A percentile compares a stretch with the other conserved stretches of the same genome.
phyloP scores from a whole-genome alignment of 2,113 vertebrate genomes.

The Protobothrops flavoviridis region DNA sequence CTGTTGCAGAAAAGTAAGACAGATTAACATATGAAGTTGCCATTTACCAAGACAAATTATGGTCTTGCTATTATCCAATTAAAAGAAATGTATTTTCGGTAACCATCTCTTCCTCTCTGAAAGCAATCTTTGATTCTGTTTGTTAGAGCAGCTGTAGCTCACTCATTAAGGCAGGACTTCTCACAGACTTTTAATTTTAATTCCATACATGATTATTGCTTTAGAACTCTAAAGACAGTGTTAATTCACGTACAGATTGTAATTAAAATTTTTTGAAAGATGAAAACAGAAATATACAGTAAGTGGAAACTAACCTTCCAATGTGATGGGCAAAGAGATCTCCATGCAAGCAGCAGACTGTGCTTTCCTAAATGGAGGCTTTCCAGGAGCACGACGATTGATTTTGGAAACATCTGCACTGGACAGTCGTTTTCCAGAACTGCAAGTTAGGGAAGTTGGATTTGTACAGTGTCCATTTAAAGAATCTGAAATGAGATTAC shows the following conservation, averaged over 20 bases:
- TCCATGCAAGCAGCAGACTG: conserved; percentile 99
- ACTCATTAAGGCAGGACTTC: background rate
- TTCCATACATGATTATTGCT: conserved; percentile 27
- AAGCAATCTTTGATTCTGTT: background rate
- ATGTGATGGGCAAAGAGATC: conserved; percentile 94
- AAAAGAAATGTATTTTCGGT: background rate
- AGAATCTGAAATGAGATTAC: conserved; percentile 84
- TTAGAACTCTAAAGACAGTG: conserved; percentile 15
- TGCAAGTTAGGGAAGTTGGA: conserved; percentile 88
- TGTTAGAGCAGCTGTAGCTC: background rate
- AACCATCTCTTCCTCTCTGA: background rate
- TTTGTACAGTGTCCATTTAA: conserved; percentile 98
- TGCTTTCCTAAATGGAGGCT: conserved; percentile 97
- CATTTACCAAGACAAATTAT: background rate
- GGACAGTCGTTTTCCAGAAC: conserved; percentile 86
- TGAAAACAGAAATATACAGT: background rate
- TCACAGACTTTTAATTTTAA: background rate
- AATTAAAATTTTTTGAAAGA: background rate
- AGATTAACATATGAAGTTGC: background rate
- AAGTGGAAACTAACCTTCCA: conserved; percentile 85
- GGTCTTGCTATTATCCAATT: background rate
- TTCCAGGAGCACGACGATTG: conserved; percentile 88
- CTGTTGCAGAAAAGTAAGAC: conserved; percentile 64
- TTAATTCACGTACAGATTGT: background rate
- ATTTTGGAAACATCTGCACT: conserved; percentile 87